Evolutionary conservation across 2,888 invertebrate species (phyloP).

Genomic region (Lacanobia oleracea): DNA sequence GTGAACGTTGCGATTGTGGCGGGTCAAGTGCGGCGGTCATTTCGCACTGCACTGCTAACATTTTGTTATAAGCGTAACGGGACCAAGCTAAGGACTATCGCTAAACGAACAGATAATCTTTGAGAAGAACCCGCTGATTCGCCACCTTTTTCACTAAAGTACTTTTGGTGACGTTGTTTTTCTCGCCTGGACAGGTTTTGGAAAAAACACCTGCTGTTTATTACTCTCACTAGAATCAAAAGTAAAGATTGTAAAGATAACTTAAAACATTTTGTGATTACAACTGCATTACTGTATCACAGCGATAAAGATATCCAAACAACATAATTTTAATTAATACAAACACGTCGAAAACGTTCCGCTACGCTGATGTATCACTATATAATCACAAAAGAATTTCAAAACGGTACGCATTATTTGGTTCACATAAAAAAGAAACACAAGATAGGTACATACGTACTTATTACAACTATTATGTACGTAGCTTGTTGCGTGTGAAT

Average conservation of each 20-base stretch:
- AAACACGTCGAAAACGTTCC: conserved; percentile 16
- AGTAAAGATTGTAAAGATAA: conserved; percentile 5
- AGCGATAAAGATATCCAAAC: conserved; percentile 13
- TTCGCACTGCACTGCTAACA: conserved; percentile 21
- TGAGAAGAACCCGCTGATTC: background rate
- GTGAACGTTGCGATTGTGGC: background rate
- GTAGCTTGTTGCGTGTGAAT: conserved; percentile 62
- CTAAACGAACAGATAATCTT: background rate
- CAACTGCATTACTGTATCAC: conserved; percentile 12
- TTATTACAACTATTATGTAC: conserved; percentile 54
- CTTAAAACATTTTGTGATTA: conserved; percentile 6
- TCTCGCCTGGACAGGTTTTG: background rate
- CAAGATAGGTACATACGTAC: conserved; percentile 23
- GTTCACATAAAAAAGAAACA: conserved; percentile 35
- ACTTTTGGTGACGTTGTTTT: background rate
- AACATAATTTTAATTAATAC: conserved; percentile 24
- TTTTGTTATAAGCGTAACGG: conserved; percentile 17
- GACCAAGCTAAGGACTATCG: background rate
- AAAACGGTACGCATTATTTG: conserved; percentile 49
- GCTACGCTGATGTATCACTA: conserved; percentile 34
- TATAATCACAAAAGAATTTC: conserved; percentile 36
- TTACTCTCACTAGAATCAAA: background rate
- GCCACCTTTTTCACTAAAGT: background rate
- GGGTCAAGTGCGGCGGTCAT: conserved; percentile 15
- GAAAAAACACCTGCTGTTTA: background rate